Evolutionary conservation across 2,797 vertebrate species (phyloP), one percentile per base, ranked within the genome.

Genomic region (Pantherophis vulpinus): DNA sequence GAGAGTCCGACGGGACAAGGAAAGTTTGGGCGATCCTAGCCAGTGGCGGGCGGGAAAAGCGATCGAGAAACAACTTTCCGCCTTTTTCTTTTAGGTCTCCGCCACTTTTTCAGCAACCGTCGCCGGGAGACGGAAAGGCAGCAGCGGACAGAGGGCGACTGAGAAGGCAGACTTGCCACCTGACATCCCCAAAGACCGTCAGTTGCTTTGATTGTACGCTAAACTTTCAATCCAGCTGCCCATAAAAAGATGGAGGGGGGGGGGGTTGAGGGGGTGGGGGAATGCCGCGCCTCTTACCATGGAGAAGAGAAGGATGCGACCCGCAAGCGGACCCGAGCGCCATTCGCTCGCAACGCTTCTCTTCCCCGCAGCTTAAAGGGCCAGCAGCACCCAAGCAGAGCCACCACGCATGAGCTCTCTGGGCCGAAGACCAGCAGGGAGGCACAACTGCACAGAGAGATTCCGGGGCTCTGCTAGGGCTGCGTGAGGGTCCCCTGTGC

Each of bases 341-440:
- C 60, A 88, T 74, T 55, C 90, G 91, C 93, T 94, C 91, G 94
- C 90, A 70, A 93, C 94, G 94, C 94, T 94, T 25, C 56, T 32
- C 47, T 7, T 25, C 32, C 13, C 91, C 23, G 37, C 66, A 91
- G 94, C 93, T 97, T 97, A 96, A 96, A 96, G 96, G 96, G 93
- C 94, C 96, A 94, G 95, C 90, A 32, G 61, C 92, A 89, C 0
- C 23, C 51, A 25, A 51, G 42, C 9, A 32, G 9, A 66, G 7
- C 14, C 16, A n/a, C 10, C 12, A n/a, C 12, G 18, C 5, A 2
- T 11, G 20, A 11, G 16, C 27, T 11, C 32, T 55, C 25, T 25
- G 1, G 11, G 14, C 32, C 25, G 37, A n/a, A 66, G 59, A 83
- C 74, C 37, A 5, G 37, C 74, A 12, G 74, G 9, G 23, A 42